Conservation (phyloP, 2,113 vertebrate genomes). For the Zosterops hypoxanthus region DNA sequence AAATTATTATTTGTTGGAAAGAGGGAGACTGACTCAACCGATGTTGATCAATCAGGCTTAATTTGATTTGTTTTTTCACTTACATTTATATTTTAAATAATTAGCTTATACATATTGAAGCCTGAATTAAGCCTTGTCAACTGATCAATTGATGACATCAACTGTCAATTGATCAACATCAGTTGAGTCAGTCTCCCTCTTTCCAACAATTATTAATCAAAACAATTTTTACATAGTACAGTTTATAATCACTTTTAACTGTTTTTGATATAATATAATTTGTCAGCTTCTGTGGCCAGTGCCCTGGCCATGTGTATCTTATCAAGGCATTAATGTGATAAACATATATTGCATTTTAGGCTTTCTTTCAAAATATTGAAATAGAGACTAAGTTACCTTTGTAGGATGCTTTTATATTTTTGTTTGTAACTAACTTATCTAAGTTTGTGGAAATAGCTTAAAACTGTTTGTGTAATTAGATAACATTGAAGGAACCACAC, state of each 20-base stretch:
- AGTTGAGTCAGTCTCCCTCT: too few species aligned
- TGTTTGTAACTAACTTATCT: neutral
- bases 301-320: neutral
- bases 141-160: too few species aligned
- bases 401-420: neutral
- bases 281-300: too few species aligned
- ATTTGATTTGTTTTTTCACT: too few species aligned
- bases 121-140: too few species aligned
- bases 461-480: neutral
- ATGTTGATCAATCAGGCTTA: too few species aligned
- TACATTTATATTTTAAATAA: too few species aligned
- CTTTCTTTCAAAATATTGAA: neutral
- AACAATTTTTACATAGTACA: neutral
- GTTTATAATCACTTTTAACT: neutral
- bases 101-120: too few species aligned
- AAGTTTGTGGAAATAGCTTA: neutral
- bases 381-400: neutral
- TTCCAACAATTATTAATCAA: neutral
- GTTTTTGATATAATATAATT: too few species aligned
- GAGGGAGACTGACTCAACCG: too few species aligned
- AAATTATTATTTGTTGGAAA: neutral
- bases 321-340: neutral
- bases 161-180: too few species aligned
- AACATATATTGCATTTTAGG: neutral
- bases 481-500: neutral